Percentiles rank a stretch among this genome's conserved stretches.
These are phyloP conservation scores for Antheraea assamensis DNA, from an alignment of 2,888 invertebrate species.

Conservation along the genomic window DNA sequence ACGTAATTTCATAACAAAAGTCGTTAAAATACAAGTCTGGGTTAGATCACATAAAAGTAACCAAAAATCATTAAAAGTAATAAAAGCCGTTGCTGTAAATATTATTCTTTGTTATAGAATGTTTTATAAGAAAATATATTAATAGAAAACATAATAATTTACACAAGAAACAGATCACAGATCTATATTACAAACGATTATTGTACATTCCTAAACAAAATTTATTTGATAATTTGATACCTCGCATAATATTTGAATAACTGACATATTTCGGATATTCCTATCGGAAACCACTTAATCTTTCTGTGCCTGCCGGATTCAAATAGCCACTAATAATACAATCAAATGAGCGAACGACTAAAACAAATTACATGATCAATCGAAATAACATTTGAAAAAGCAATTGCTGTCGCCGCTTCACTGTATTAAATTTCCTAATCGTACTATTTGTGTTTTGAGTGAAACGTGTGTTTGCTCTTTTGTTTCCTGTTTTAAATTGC, in stretches of 20 bases:
- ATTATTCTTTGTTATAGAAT: no score
- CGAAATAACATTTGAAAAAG: not conserved
- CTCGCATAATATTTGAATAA: not conserved
- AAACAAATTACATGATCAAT: not conserved
- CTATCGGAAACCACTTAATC: not conserved
- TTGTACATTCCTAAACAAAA: not conserved
- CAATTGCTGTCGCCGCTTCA: not conserved
- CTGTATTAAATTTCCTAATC: conserved; percentile 1
- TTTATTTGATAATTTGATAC: not conserved
- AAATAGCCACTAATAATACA: not conserved
- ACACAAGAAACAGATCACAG: not conserved
- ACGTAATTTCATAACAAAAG: no score
- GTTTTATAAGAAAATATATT: no score
- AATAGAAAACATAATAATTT: not conserved
- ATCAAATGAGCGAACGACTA: not conserved
- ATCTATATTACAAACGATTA: not conserved
- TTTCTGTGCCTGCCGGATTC: not conserved
- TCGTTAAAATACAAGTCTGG: no score
- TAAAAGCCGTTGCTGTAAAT: no score
- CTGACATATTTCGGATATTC: not conserved
- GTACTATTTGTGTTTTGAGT: not conserved
- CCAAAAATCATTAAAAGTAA: no score
- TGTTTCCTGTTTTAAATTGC: not conserved
- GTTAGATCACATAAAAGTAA: no score
- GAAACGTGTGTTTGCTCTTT: not conserved